These are phyloP conservation scores for Drosophila azteca DNA, from an alignment of 1,140 invertebrate species.

Conservation along the genomic window DNA sequence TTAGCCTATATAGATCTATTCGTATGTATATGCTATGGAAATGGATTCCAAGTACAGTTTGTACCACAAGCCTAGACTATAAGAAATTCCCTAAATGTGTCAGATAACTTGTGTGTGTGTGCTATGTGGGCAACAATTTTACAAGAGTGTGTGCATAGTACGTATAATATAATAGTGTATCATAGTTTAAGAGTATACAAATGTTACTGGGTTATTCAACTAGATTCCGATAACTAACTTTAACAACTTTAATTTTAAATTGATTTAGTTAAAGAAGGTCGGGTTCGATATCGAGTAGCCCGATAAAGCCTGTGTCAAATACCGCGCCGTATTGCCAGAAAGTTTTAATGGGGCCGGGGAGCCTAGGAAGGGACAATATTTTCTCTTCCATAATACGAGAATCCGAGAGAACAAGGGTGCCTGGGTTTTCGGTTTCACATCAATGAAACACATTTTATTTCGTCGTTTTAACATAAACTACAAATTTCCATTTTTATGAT, in stretches of 20 bases:
- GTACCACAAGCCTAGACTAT: constrained; percentile 27
- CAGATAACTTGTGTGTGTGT: constrained; percentile 73
- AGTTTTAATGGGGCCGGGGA: constrained; percentile 48
- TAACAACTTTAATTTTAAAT: constrained; percentile 68
- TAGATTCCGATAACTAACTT: constrained; percentile 27
- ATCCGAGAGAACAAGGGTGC: constrained; percentile 35
- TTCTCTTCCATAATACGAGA: too few species aligned
- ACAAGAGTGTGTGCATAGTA: constrained; percentile 35
- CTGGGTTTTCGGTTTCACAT: constrained; percentile 36
- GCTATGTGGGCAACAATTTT: constrained; percentile 26
- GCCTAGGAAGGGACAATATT: background rate
- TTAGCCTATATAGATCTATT: background rate
- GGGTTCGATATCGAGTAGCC: background rate
- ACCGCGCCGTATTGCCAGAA: constrained; percentile 49
- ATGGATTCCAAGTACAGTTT: constrained; percentile 13
- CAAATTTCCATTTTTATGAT: constrained; percentile 25
- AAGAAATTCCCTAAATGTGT: constrained; percentile 75
- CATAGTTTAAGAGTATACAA: background rate
- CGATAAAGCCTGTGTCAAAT: constrained; percentile 23
- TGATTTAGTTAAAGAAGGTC: constrained; percentile 79
- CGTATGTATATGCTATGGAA: constrained; percentile 20
- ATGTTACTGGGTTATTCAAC: constrained; percentile 1
- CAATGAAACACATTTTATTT: constrained; percentile 36
- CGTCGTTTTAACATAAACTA: constrained; percentile 19
- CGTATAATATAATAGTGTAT: constrained; percentile 5